Evolutionary conservation across 2,888 invertebrate species (phyloP), one percentile per base, ranked within the genome.

Genomic region (Dasysyrphus albostriatus): DNA sequence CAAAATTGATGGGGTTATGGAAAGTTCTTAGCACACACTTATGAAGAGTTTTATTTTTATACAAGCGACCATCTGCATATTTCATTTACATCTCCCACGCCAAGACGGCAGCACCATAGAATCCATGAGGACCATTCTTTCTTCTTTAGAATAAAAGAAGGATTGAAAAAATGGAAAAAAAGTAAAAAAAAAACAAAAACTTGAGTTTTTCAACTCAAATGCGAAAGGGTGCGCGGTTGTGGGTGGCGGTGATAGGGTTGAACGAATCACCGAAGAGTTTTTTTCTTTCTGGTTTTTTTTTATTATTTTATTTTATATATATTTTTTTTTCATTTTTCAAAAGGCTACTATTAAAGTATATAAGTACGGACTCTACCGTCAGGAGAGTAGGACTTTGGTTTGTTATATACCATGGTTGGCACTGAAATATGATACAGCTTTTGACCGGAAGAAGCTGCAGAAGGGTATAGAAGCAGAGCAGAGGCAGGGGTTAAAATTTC

Each of bases 31-130:
- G 80, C 76, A 80, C 80, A 88, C 83, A 88, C 88, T 83, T 88
- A 88, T 83, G 83, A 83, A 88, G 80, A 83, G 80, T 88, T 88
- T 88, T 88, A 83, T 83, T 88, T 88, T 88, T 76, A 80, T 76
- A 88, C 82, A 83, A 81, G 83, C 87, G 80, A 88, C 88, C 89
- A 89, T 89, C 88, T 89, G 89, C 89, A 89, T 89, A 88, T 89
- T 89, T 88, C 88, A 89, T 89, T 88, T 89, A 88, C 88, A 88
- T 87, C 89, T 88, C 89, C 88, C 88, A 88, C 88, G 88, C 88
- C 79, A 61, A 32, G 39, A 49, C 70, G 42, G 58, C 63, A 19
- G 59, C 75, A 51, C 24, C 24, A n/a, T n/a, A 51, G 44, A 54
- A 70, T 83, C 80, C 72, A 72, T 74, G 77, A 81, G 83, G 73